These are phyloP conservation scores for Amphipyra tragopoginis DNA, from an alignment of 2,888 invertebrate species.

Conservation along the genomic window DNA sequence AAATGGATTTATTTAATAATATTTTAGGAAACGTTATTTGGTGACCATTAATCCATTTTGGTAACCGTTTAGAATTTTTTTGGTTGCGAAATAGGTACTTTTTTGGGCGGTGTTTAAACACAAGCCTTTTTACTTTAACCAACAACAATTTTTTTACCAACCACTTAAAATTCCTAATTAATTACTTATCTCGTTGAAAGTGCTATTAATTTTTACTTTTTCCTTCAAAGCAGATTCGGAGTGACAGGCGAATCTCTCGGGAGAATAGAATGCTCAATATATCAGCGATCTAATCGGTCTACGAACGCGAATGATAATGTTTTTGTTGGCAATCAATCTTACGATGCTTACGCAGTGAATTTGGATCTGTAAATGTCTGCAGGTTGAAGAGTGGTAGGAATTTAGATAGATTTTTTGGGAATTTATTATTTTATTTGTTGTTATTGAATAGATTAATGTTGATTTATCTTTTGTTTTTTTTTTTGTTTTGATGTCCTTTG, in stretches of 20 bases:
- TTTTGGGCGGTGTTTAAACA: no score
- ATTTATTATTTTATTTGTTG: constrained; percentile 2
- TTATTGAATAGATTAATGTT: neutral
- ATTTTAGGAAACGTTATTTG: no score
- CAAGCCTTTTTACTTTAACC: no score
- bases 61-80: no score
- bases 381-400: constrained; percentile 1
- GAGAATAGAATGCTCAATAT: constrained; percentile 18
- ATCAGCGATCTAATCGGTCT: constrained; percentile 18
- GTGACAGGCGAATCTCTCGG: constrained; percentile 7
- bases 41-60: no score
- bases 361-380: constrained; percentile 1
- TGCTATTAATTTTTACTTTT: neutral
- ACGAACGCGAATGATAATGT: constrained; percentile 32
- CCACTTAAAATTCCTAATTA: neutral
- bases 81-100: no score
- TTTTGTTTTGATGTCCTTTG: no score
- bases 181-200: neutral
- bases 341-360: constrained; percentile 4
- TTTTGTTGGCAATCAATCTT: constrained; percentile 34
- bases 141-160: no score
- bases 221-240: neutral
- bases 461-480: no score
- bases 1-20: no score
- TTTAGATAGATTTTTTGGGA: neutral